These are phyloP conservation scores for Rana temporaria DNA, from an alignment of 2,113 vertebrate species.

Conservation along the genomic window DNA sequence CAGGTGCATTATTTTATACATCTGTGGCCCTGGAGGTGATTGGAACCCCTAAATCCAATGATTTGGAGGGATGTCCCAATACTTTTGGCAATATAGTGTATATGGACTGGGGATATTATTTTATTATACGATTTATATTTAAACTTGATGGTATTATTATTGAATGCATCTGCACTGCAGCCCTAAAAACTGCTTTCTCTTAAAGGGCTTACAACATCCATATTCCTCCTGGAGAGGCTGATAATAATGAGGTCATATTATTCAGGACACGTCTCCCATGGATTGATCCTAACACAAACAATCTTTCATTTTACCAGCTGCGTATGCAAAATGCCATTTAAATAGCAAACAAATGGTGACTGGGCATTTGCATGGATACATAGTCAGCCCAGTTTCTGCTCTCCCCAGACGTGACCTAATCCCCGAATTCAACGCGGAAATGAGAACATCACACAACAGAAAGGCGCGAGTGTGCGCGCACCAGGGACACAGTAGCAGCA, in stretches of 20 bases:
- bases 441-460: not conserved
- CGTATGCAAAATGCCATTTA: constrained; percentile 68
- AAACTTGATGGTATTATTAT: too few relatives aligned
- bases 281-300: constrained; percentile 59
- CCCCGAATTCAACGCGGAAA: not conserved
- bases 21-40: too few relatives aligned
- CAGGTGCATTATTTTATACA: too few relatives aligned
- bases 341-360: constrained; percentile 65
- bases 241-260: not conserved
- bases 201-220: too few relatives aligned
- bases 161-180: too few relatives aligned
- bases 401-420: constrained; percentile 30
- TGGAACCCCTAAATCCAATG: too few relatives aligned
- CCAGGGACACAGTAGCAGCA: not conserved
- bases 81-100: too few relatives aligned
- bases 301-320: constrained; percentile 63
- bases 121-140: too few relatives aligned
- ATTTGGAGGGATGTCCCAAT: too few relatives aligned
- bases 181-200: too few relatives aligned
- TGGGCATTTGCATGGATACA: constrained; percentile 66
- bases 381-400: not conserved
- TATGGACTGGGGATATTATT: too few relatives aligned
- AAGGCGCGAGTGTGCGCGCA: not conserved
- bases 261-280: not conserved
- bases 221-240: not conserved